Evolutionary conservation across 2,113 vertebrate species (phyloP).

Genomic region (Pyxicephalus adspersus): DNA sequence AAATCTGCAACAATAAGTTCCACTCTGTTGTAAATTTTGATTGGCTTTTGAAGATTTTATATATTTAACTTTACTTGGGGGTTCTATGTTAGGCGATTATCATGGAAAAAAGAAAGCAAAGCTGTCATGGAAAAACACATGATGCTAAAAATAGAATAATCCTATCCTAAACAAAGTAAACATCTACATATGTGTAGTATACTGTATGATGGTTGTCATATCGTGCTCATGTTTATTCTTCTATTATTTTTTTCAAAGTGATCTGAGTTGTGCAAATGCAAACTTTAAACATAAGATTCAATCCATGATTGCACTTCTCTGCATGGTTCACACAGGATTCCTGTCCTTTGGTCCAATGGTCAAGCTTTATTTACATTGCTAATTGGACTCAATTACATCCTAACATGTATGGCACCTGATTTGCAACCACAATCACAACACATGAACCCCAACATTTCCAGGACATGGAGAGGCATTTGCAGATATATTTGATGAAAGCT

Average conservation of each 20-base stretch:
- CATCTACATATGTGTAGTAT: neutral
- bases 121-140: neutral
- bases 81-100: slow-evolving; percentile 29
- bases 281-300: too few species aligned
- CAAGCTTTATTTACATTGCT: too few species aligned
- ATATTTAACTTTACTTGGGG: slow-evolving; percentile 40
- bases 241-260: neutral
- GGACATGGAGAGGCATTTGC: too few species aligned
- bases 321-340: too few species aligned
- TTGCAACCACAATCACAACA: too few species aligned
- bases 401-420: too few species aligned
- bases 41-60: slow-evolving; percentile 22
- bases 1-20: slow-evolving; percentile 32
- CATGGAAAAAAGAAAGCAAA: neutral
- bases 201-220: neutral
- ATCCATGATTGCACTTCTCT: too few species aligned
- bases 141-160: neutral
- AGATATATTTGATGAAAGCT: too few species aligned
- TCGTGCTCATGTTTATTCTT: neutral
- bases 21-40: slow-evolving; percentile 21
- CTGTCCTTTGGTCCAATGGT: too few species aligned
- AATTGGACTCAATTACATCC: too few species aligned
- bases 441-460: too few species aligned
- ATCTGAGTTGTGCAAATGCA: too few species aligned
- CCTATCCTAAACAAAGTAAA: neutral